Base-by-base conservation (phyloP, 2,888 invertebrate genomes). In the Pantelozetes paolii region DNA sequence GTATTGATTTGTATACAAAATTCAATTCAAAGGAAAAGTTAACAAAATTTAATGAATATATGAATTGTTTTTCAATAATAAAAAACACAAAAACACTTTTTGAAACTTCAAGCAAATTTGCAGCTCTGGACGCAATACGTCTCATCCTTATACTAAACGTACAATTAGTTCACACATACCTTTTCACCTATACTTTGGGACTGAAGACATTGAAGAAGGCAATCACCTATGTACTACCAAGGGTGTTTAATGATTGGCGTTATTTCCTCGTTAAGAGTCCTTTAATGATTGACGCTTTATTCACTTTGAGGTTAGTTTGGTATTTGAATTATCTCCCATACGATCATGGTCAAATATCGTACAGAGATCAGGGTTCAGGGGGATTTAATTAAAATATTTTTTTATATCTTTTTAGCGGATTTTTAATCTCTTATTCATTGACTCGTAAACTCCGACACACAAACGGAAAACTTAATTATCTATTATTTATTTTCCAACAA, bases 271-370 rank as follows among this genome's bases (percentile, higher is more conserved):
- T 64, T 64, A 64, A 30, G 18, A 64, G 30, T 64, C 64, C 64
- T 3, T n/a, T 64, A 64, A 64, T 64, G 64, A 36, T 64, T 36
- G 64, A 64, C 36, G 32, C 64, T n/a, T 64, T 64, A 36, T 64
- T 64, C 18, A 64, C 30, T n/a, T 64, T 64, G n/a, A 30, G 15
- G 13, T 57, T 26, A 13, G 23, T 23, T 23, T n/a, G n/a, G n/a
- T n/a, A n/a, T n/a, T n/a, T n/a, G n/a, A n/a, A n/a, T n/a, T n/a
- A n/a, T n/a, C n/a, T n/a, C n/a, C n/a, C n/a, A n/a, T n/a, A n/a
- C n/a, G n/a, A n/a, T n/a, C n/a, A n/a, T n/a, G n/a, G n/a, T n/a
- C n/a, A n/a, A n/a, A n/a, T n/a, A n/a, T n/a, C n/a, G n/a, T n/a
- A n/a, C n/a, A n/a, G n/a, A n/a, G n/a, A n/a, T n/a, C n/a, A n/a